Evolutionary conservation across 2,888 invertebrate species (phyloP).

Genomic region (Lydus trimaculatus): DNA sequence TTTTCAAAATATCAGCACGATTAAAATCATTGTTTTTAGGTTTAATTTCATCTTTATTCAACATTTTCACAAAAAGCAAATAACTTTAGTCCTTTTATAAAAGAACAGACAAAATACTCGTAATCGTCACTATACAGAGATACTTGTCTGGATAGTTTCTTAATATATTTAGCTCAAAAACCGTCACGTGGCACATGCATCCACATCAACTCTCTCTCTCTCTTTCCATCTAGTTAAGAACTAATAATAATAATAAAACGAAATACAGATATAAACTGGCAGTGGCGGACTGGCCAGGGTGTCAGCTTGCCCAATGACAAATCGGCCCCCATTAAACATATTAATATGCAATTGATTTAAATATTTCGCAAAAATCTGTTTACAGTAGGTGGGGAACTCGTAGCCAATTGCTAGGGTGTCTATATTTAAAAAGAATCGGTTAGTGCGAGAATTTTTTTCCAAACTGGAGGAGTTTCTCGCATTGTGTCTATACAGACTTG

Average conservation of each 20-base stretch:
- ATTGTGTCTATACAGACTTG: too few species aligned
- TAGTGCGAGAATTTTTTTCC: too few species aligned
- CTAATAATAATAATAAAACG: neutral
- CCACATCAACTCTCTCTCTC: neutral
- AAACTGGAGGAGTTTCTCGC: too few species aligned
- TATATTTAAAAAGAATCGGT: too few species aligned
- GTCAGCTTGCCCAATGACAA: too few species aligned
- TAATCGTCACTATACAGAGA: conserved; percentile 14
- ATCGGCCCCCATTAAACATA: too few species aligned
- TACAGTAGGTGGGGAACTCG: too few species aligned
- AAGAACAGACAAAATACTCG: neutral
- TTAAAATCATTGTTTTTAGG: conserved; percentile 48
- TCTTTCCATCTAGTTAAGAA: neutral
- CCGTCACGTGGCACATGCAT: conserved; percentile 37
- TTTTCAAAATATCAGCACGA: conserved; percentile 64
- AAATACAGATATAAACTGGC: too few species aligned
- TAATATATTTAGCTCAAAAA: conserved; percentile 40
- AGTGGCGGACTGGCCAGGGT: too few species aligned
- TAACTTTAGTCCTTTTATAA: neutral
- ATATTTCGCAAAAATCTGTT: too few species aligned
- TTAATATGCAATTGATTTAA: too few species aligned
- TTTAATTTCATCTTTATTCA: conserved; percentile 32
- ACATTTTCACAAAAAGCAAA: neutral
- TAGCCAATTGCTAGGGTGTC: too few species aligned
- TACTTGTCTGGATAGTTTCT: conserved; percentile 35